Base-by-base conservation (phyloP, 2,888 invertebrate species). In the Caenorhabditis uteleia region DNA sequence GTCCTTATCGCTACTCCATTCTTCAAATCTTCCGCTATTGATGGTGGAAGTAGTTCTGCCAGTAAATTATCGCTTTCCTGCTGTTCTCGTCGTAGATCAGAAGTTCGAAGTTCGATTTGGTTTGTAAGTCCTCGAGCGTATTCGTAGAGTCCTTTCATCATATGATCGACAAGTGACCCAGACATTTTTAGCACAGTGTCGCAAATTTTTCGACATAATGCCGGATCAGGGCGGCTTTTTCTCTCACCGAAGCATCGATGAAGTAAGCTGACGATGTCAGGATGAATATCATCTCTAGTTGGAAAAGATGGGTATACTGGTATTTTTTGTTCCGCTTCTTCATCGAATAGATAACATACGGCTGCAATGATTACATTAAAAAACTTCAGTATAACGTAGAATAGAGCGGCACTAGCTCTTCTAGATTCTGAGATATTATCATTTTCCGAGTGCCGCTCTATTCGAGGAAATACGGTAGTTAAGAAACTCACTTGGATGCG, bases 131-230 rank as follows among this genome's bases (percentile, higher is more conserved):
- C 75, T 36, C 57, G 62, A n/a, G 76, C 79, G 55, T 82, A 82
- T 23, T 60, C 29, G 36, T 77, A 75, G 66, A 77, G 60, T 44
- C 77, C 75, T 49, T 74, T 76, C 27, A 79, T 76, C 78, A 80
- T 78, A 45, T 79, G 75, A 57, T 81, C 81, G 2, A 82, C 81
- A 14, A 81, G 58, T 39, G 72, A 70, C 40, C 79, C 80, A n/a
- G 74, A 64, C 78, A 80, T 79, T 70, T 81, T 81, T 26, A 81
- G 61, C 0, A 79, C 77, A 7, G 77, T 73, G 42, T 82, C 81
- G 3, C 78, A 80, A 46, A 81, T 79, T 51, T 81, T 81, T 26
- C 80, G 51, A 2, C 68, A 75, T 54, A 77, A 69, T 38, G 56
- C 49, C 3, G 74, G 58, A 47, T 80, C 77, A 0, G 80, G 79